phyloP scores from a whole-genome alignment of 2,797 vertebrate genomes.

The Halcyon chelicuti region DNA sequence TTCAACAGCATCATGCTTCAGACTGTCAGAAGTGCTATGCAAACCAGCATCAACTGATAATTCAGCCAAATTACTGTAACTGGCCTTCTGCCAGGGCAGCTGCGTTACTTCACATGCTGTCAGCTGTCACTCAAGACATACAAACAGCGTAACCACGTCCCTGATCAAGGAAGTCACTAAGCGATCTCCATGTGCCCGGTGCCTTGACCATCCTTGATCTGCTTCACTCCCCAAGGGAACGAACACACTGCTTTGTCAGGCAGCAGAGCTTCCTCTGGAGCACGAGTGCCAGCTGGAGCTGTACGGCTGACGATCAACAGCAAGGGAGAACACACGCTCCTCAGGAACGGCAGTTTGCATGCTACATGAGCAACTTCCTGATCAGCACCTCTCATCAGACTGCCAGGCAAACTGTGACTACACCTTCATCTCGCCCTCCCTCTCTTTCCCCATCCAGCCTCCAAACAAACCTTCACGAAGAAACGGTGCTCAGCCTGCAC shows the following conservation, averaged over 20 bases:
- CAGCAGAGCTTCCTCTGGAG: background rate
- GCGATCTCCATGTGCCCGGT: background rate
- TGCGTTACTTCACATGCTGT: background rate
- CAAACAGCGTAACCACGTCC: background rate
- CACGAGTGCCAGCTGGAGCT: background rate
- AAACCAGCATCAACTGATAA: background rate
- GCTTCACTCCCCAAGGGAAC: background rate
- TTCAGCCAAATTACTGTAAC: background rate
- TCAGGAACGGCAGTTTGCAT: background rate
- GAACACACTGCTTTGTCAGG: background rate
- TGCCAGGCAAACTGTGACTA: slow-evolving; percentile 38
- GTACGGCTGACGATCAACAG: background rate
- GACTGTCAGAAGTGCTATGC: background rate
- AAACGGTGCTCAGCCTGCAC: background rate
- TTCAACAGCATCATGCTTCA: background rate
- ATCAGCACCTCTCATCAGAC: background rate
- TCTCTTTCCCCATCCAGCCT: background rate
- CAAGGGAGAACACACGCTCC: background rate
- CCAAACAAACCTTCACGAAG: background rate
- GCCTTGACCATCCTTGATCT: background rate
- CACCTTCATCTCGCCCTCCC: background rate
- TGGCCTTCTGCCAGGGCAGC: background rate
- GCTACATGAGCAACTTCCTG: background rate
- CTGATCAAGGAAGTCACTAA: background rate
- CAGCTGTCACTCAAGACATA: background rate